These are phyloP conservation scores for Panopea generosa DNA, from an alignment of 2,888 invertebrate species.

Conservation along the genomic window DNA sequence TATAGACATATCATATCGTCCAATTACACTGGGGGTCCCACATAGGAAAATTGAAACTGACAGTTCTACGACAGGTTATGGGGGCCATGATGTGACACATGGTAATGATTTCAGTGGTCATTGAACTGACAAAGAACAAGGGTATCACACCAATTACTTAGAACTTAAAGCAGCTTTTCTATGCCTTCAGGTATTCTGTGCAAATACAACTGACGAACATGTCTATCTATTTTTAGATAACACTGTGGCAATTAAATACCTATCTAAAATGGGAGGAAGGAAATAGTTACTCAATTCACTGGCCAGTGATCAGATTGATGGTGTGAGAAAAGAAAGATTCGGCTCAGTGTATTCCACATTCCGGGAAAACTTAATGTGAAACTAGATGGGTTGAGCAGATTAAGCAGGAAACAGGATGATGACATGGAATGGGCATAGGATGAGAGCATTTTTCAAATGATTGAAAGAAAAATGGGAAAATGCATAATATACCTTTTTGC, in stretches of 20 bases:
- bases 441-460: constrained; percentile 10
- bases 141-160: constrained; percentile 35
- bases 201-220: constrained; percentile 16
- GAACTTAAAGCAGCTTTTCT: constrained; percentile 50
- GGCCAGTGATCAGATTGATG: constrained; percentile 32
- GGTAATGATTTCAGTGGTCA: constrained; percentile 13
- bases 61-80: constrained; percentile 39
- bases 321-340: constrained; percentile 33
- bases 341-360: constrained; percentile 44
- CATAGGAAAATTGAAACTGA: constrained; percentile 30
- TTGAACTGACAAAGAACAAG: constrained; percentile 34
- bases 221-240: constrained; percentile 36
- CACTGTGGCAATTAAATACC: constrained; percentile 40
- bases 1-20: constrained; percentile 1
- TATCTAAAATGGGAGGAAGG: constrained; percentile 36
- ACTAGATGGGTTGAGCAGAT: constrained; percentile 24
- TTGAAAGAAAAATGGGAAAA: constrained; percentile 1
- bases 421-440: constrained; percentile 42
- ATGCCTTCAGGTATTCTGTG: constrained; percentile 6
- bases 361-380: constrained; percentile 34
- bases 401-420: constrained; percentile 16
- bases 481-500: constrained; percentile 48
- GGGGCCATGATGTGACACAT: constrained; percentile 13
- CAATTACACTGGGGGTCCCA: constrained; percentile 2
- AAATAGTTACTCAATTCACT: constrained; percentile 35